phyloP scores from a whole-genome alignment of 2,113 vertebrate species.

The Polypterus bichir region DNA sequence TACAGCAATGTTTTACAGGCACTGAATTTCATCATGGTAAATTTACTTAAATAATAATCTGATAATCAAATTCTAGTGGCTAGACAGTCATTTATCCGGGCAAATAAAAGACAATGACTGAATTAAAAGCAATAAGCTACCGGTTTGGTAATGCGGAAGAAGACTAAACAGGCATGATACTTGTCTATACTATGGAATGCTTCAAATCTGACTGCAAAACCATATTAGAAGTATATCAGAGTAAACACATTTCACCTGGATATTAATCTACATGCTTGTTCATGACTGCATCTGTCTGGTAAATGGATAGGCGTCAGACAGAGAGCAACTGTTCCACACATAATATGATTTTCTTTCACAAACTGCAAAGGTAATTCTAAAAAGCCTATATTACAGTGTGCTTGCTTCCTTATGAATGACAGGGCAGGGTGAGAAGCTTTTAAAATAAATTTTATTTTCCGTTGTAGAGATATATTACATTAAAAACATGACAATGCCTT shows the following conservation, averaged over 20 bases:
- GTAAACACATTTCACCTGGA: background rate
- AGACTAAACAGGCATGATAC: background rate
- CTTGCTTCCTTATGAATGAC: no score
- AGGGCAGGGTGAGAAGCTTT: no score
- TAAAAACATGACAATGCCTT: no score
- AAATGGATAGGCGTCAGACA: background rate
- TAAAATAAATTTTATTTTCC: no score
- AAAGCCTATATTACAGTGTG: no score
- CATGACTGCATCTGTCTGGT: background rate
- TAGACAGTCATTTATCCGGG: background rate
- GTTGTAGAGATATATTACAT: no score
- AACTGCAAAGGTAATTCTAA: background rate
- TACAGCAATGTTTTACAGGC: slow-evolving; percentile 32
- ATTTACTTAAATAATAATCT: background rate
- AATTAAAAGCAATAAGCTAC: background rate
- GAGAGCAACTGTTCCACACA: background rate
- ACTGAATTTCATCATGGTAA: background rate
- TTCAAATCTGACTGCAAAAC: background rate
- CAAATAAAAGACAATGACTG: background rate
- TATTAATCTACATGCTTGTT: background rate
- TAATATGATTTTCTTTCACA: background rate
- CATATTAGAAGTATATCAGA: background rate
- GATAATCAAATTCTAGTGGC: background rate
- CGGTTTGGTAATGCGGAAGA: background rate
- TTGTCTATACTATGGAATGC: background rate